phyloP scores from a whole-genome alignment of 2,888 invertebrate genomes.

The Malthinus seriepunctatus region DNA sequence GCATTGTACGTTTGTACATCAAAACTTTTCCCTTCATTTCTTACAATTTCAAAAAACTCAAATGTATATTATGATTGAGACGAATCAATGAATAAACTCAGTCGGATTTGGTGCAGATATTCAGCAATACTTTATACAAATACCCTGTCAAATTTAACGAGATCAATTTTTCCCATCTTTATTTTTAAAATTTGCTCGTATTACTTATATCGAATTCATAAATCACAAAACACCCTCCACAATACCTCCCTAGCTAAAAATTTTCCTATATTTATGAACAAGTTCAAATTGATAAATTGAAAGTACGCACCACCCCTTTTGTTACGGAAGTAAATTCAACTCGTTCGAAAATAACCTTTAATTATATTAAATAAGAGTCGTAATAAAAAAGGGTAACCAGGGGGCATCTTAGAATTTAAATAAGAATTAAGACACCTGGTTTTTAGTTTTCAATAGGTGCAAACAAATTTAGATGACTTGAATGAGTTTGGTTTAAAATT shows the following conservation, averaged over 20 bases:
- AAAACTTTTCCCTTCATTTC: too few relatives aligned
- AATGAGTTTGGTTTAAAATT: slow-evolving; percentile 14
- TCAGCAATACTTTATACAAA: slow-evolving; percentile 23
- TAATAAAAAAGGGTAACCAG: neutral
- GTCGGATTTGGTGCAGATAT: slow-evolving; percentile 26
- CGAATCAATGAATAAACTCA: slow-evolving; percentile 14
- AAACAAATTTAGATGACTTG: slow-evolving; percentile 18
- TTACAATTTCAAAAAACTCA: too few relatives aligned
- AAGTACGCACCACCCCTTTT: slow-evolving; percentile 8
- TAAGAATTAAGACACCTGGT: slow-evolving; percentile 25
- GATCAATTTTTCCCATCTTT: slow-evolving; percentile 17
- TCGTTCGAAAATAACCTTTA: slow-evolving; percentile 11
- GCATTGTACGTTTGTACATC: too few relatives aligned
- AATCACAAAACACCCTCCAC: slow-evolving; percentile 6
- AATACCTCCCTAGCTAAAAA: neutral
- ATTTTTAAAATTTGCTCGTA: slow-evolving; percentile 19
- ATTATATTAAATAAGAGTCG: slow-evolving; percentile 15
- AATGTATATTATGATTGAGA: slow-evolving; percentile 1
- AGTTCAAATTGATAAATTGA: slow-evolving; percentile 14
- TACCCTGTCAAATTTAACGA: slow-evolving; percentile 24
- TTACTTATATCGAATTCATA: slow-evolving; percentile 12
- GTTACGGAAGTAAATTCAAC: neutral
- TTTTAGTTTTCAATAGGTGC: slow-evolving; percentile 18
- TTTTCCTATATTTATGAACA: slow-evolving; percentile 8
- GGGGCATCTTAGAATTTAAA: slow-evolving; percentile 16